Conservation (phyloP, 2,888 invertebrate genomes). For the Quadriops clusia region DNA sequence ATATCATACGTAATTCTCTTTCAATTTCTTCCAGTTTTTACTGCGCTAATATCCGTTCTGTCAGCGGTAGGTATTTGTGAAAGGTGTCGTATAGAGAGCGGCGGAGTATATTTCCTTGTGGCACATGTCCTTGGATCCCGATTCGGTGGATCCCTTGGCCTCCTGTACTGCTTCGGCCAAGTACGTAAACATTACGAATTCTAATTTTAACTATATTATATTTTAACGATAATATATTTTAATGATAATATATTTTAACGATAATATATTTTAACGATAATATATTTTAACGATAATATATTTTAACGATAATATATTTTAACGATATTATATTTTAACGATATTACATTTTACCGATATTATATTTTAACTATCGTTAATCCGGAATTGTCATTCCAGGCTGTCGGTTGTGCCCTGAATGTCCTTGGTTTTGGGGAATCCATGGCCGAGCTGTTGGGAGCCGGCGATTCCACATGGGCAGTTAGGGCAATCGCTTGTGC, state of each 20-base stretch:
- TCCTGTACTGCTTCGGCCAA: slow-evolving; percentile 94
- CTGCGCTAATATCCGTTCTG: slow-evolving; percentile 83
- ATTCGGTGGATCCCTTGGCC: slow-evolving; percentile 84
- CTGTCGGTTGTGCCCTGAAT: slow-evolving; percentile 91
- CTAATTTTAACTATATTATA: too few relatives aligned
- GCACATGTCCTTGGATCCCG: slow-evolving; percentile 89
- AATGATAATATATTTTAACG: too few relatives aligned
- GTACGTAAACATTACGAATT: too few relatives aligned
- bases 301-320: too few relatives aligned
- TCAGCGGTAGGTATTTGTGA: slow-evolving; percentile 96
- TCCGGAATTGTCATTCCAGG: too few relatives aligned
- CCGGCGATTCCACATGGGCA: slow-evolving; percentile 63
- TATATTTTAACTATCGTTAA: too few relatives aligned
- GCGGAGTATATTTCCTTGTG: slow-evolving; percentile 93
- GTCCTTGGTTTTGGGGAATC: slow-evolving; percentile 96
- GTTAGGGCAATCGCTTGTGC: slow-evolving; percentile 79
- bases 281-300: too few relatives aligned
- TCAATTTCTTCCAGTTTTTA: slow-evolving; percentile 56
- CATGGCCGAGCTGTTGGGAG: slow-evolving; percentile 72
- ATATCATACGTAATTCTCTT: slow-evolving; percentile 5
- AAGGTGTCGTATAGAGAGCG: slow-evolving; percentile 86
- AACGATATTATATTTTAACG: too few relatives aligned
- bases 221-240: too few relatives aligned
- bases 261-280: too few relatives aligned
- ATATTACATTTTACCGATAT: too few relatives aligned